A percentile compares a stretch with the other conserved stretches of the same genome.
Conservation (phyloP, 2,888 invertebrate species). For the Petrophora chlorosata region DNA sequence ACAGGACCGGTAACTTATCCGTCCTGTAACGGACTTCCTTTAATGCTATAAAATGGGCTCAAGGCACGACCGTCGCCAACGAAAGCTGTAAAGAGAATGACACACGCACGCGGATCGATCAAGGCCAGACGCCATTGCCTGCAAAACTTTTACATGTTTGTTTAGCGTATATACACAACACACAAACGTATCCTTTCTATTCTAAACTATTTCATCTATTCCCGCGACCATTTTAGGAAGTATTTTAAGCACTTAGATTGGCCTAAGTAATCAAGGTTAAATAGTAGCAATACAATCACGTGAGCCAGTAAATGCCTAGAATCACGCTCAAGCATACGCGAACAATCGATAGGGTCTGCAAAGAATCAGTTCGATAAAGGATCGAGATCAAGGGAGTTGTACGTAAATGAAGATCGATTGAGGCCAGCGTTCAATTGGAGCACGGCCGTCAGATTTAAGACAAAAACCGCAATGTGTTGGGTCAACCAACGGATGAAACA, state of each 20-base stretch:
- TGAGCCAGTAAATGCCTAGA: constrained; percentile 29
- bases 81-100: constrained; percentile 57
- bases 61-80: constrained; percentile 46
- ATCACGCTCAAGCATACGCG: constrained; percentile 42
- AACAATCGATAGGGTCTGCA: constrained; percentile 46
- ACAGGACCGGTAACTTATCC: constrained; percentile 15
- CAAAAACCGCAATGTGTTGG: constrained; percentile 56
- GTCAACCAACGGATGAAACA: constrained; percentile 56
- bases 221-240: constrained; percentile 7
- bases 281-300: constrained; percentile 40
- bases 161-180: constrained; percentile 4
- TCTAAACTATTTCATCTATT: constrained; percentile 27
- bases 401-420: constrained; percentile 46
- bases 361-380: constrained; percentile 39
- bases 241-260: constrained; percentile 30
- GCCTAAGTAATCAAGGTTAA: constrained; percentile 38
- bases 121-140: constrained; percentile 61
- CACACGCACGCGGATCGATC: constrained; percentile 72
- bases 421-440: constrained; percentile 46
- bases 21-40: constrained; percentile 27
- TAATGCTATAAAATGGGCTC: constrained; percentile 44
- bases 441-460: constrained; percentile 47
- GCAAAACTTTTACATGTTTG: constrained; percentile 20
- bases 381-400: constrained; percentile 38
- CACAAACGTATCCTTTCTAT: constrained; percentile 32